These are phyloP conservation scores for Polymixis lichenea DNA, from an alignment of 2,888 invertebrate genomes.

Conservation along the genomic window DNA sequence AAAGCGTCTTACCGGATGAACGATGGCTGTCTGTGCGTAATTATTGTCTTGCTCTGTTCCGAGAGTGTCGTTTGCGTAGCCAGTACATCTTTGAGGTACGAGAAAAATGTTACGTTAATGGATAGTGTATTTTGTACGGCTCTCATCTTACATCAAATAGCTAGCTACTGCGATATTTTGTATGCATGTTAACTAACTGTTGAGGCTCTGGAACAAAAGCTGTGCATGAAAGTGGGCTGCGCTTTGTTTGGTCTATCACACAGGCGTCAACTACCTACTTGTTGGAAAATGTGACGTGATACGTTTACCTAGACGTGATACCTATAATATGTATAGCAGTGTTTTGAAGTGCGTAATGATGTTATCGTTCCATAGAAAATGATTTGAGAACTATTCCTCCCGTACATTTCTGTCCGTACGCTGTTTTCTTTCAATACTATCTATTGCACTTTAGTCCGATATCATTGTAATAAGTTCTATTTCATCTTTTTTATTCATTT, in stretches of 20 bases:
- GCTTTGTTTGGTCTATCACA: slow-evolving; percentile 42
- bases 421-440: background rate
- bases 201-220: slow-evolving; percentile 10
- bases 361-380: slow-evolving; percentile 2
- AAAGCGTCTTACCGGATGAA: slow-evolving; percentile 66
- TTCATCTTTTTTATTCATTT: background rate
- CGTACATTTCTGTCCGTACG: too few species aligned
- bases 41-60: slow-evolving; percentile 41
- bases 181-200: slow-evolving; percentile 1
- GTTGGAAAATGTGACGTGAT: slow-evolving; percentile 4
- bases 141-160: slow-evolving; percentile 4
- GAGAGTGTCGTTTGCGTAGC: slow-evolving; percentile 29
- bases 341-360: background rate
- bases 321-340: background rate
- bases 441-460: background rate
- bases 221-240: slow-evolving; percentile 16
- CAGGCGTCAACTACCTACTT: slow-evolving; percentile 2
- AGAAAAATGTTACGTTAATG: slow-evolving; percentile 32
- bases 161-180: slow-evolving; percentile 10
- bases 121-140: slow-evolving; percentile 34
- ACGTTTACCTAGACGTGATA: background rate
- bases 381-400: background rate
- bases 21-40: slow-evolving; percentile 63
- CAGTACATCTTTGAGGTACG: slow-evolving; percentile 22
- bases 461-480: background rate